Conservation (phyloP, 2,888 invertebrate species). For the Seladonia tumulorum region DNA sequence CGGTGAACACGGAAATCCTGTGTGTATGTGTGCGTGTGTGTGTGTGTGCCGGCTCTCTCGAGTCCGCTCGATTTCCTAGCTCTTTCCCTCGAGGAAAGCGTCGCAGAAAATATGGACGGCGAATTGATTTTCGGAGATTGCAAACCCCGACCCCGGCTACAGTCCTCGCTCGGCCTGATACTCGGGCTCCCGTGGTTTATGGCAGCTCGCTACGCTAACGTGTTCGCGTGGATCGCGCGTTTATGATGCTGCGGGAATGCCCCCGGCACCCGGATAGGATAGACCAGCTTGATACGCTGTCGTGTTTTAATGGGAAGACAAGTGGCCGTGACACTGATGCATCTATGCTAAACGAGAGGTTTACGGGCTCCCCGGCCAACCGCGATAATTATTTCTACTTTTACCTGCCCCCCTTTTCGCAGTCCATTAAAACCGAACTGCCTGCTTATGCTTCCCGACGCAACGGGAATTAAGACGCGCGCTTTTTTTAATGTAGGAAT, state of each 20-base stretch:
- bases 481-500: too few relatives aligned
- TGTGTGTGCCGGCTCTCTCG: neutral
- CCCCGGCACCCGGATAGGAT: neutral
- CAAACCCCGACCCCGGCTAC: too few relatives aligned
- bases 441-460: too few relatives aligned
- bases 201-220: neutral
- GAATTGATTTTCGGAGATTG: conserved; percentile 3
- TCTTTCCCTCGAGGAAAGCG: neutral
- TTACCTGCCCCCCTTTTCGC: neutral
- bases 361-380: too few relatives aligned
- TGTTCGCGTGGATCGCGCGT: neutral
- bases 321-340: conserved; percentile 1
- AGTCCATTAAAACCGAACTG: neutral
- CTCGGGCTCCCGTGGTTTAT: neutral
- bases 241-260: neutral
- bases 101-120: neutral
- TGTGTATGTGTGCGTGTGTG: conserved; percentile 1
- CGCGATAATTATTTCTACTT: neutral
- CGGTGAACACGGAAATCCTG: conserved; percentile 4
- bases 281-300: neutral
- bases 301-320: neutral
- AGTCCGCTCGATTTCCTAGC: neutral
- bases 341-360: neutral
- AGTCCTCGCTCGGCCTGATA: too few relatives aligned
- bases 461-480: too few relatives aligned